Base-by-base conservation (phyloP, 2,888 invertebrate species). In the Toxonevra muliebris region DNA sequence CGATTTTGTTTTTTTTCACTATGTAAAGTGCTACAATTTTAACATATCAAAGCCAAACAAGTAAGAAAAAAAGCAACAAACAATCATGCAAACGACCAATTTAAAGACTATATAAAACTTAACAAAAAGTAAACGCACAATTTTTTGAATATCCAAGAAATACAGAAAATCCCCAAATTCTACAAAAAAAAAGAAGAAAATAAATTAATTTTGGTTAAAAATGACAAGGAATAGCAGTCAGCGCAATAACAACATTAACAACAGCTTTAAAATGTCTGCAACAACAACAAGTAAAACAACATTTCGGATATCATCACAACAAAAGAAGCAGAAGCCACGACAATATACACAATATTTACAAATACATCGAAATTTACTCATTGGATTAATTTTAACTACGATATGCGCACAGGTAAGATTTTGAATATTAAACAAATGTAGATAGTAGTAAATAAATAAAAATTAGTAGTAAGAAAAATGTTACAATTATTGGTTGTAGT, bases 311-410 rank as follows among this genome's bases (percentile, higher is more conserved):
- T 62, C 62, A 69, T 52, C 61, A 64, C 59, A 55, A 62, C 64
- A 61, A 12, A 62, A 61, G 19, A 68, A 66, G 13, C 66, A 72
- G 15, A 65, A 67, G 13, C 70, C 66, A 41, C 65, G 66, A 61
- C 60, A 60, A 64, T 13, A 55, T 42, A 48, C 40, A 58, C 48
- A 63, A 30, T 52, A 59, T 54, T 9, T n/a, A 64, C 71, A 73
- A 69, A 73, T 40, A 66, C 71, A 73, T 69, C 74, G 72, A 74
- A 73, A 69, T 70, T 69, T 75, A 55, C 75, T 75, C 69, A 71
- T 73, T 70, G 73, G 72, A 73, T 74, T 75, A 71, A 73, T 75
- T 68, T 73, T 74, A 72, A 68, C 71, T 62, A 70, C 69, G 63
- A 65, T 72, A 66, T 74, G 71, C 65, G 67, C 73, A 74, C 74